Conservation (phyloP, 2,888 invertebrate genomes). For the Vesta saturnalis region DNA sequence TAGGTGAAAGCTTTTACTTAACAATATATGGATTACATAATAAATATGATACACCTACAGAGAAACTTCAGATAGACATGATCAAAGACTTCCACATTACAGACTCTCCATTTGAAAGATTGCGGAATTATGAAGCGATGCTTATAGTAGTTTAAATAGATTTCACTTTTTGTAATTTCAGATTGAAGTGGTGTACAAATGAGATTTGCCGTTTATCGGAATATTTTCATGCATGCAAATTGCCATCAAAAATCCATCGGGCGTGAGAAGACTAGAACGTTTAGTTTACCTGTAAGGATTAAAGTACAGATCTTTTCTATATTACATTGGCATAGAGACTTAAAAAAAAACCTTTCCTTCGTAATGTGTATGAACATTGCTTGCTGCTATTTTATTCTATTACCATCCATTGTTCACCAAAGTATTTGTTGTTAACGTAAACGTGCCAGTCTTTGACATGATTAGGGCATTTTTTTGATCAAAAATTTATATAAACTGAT, state of each 20-base stretch:
- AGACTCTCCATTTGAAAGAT: constrained; percentile 41
- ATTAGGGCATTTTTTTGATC: too few species aligned
- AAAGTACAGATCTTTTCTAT: too few species aligned
- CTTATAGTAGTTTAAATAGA: constrained; percentile 23
- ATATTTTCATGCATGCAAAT: background rate
- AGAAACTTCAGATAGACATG: constrained; percentile 40
- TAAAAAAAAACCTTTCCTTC: too few species aligned
- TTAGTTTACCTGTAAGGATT: too few species aligned
- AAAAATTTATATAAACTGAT: too few species aligned
- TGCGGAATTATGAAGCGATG: constrained; percentile 35
- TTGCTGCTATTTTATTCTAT: too few species aligned
- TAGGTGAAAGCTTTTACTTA: background rate
- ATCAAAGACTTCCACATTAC: constrained; percentile 36
- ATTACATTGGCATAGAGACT: too few species aligned
- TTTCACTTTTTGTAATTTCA: background rate
- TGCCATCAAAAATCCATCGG: background rate
- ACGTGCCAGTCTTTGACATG: too few species aligned
- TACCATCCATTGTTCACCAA: too few species aligned
- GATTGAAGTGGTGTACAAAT: background rate
- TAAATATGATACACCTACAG: constrained; percentile 12
- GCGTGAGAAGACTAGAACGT: too few species aligned
- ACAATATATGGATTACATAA: background rate
- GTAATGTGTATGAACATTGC: too few species aligned
- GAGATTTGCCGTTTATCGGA: background rate
- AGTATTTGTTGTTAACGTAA: too few species aligned